phyloP scores from a whole-genome alignment of 2,113 vertebrate species.

The Gymnocephalus cernua region DNA sequence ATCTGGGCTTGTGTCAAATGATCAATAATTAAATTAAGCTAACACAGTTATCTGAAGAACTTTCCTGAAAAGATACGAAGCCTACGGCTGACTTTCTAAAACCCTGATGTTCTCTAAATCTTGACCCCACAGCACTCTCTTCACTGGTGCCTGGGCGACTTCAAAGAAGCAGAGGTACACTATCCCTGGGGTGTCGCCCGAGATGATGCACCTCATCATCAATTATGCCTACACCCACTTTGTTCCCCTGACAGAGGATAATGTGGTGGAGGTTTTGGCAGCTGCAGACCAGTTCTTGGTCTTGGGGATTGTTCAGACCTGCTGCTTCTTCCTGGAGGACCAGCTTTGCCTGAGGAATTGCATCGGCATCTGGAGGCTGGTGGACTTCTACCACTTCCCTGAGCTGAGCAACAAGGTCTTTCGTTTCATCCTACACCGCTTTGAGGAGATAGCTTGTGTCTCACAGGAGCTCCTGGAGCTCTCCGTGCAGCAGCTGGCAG shows the following conservation, averaged over 20 bases:
- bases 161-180: not conserved
- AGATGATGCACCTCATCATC: slow-evolving; percentile 44
- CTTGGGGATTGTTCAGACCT: slow-evolving; percentile 82
- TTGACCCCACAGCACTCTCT: slow-evolving; percentile 35
- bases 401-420: slow-evolving; percentile 81
- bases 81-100: not conserved
- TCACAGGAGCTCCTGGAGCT: slow-evolving; percentile 86
- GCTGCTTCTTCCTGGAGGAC: slow-evolving; percentile 85
- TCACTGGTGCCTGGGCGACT: slow-evolving; percentile 8
- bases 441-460: slow-evolving; percentile 72
- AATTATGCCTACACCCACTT: slow-evolving; percentile 46
- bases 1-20: not conserved
- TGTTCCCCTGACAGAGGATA: slow-evolving; percentile 79
- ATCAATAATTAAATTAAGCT: not conserved
- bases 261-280: slow-evolving; percentile 80
- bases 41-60: not conserved
- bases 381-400: slow-evolving; percentile 54
- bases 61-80: not conserved
- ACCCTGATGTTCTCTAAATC: not conserved
- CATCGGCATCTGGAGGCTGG: slow-evolving; percentile 79
- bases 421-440: slow-evolving; percentile 86
- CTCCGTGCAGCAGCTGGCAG: slow-evolving; percentile 77
- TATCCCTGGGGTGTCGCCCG: slow-evolving; percentile 9
- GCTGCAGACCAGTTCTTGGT: slow-evolving; percentile 87
- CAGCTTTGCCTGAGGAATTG: slow-evolving; percentile 84